These are phyloP conservation scores for Gastrophryne carolinensis DNA, from an alignment of 2,797 vertebrate species.

Conservation along the genomic window DNA sequence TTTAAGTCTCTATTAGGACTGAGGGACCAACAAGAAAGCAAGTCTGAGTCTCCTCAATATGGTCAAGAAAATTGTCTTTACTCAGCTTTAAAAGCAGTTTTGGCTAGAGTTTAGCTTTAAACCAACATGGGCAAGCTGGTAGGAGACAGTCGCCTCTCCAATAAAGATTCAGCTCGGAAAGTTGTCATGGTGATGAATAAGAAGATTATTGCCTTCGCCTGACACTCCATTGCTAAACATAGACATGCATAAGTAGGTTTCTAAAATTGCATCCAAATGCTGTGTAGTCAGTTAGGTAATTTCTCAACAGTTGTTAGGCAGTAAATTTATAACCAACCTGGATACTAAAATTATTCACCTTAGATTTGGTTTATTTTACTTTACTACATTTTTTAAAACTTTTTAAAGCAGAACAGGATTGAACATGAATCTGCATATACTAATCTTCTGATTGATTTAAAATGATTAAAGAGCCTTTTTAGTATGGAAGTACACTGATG, in stretches of 20 bases:
- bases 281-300: constrained; percentile 11
- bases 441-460: too few relatives aligned
- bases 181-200: constrained; percentile 35
- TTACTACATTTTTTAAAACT: background rate
- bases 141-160: background rate
- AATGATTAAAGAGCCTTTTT: too few relatives aligned
- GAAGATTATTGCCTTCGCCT: background rate
- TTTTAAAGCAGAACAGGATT: too few relatives aligned
- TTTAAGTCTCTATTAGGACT: too few relatives aligned
- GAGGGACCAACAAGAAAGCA: too few relatives aligned
- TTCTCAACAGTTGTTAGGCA: constrained; percentile 2
- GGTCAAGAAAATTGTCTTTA: too few relatives aligned
- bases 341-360: background rate
- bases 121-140: background rate
- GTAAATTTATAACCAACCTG: background rate
- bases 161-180: background rate
- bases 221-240: constrained; percentile 3
- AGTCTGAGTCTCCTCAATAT: too few relatives aligned
- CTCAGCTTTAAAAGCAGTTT: too few relatives aligned
- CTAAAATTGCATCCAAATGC: background rate
- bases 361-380: background rate
- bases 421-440: too few relatives aligned
- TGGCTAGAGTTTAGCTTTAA: too few relatives aligned
- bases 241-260: constrained; percentile 5
- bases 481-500: too few relatives aligned